These are phyloP conservation scores for Sapajus apella DNA, from an alignment of 2,113 vertebrate species.

Conservation along the genomic window DNA sequence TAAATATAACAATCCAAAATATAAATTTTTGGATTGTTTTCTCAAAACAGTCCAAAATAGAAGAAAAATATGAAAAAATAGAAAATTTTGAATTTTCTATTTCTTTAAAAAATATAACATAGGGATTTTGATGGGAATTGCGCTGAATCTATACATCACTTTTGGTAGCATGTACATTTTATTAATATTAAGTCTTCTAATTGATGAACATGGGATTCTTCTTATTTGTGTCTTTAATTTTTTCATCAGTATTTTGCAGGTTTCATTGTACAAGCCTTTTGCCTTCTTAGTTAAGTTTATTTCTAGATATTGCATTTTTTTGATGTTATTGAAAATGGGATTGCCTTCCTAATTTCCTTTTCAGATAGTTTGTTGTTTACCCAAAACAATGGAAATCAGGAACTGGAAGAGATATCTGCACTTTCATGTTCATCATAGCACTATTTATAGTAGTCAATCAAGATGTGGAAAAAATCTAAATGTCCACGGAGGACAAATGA, in stretches of 20 bases:
- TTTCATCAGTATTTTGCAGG: neutral
- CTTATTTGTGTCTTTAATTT: neutral
- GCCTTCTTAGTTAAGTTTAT: neutral
- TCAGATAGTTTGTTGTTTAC: neutral
- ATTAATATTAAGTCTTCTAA: neutral
- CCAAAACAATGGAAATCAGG: neutral
- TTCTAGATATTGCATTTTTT: neutral
- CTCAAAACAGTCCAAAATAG: no score
- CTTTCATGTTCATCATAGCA: neutral
- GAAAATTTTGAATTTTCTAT: neutral
- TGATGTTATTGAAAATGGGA: neutral
- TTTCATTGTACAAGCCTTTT: neutral
- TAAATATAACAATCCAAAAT: no score
- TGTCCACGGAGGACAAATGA: neutral
- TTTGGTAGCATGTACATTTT: neutral
- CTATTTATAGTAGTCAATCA: neutral
- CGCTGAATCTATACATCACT: neutral
- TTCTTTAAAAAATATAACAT: neutral
- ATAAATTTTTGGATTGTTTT: no score
- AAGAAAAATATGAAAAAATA: no score
- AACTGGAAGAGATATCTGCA: neutral
- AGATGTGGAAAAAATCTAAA: neutral
- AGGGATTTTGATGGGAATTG: neutral
- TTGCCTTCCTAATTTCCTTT: neutral
- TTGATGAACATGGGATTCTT: no score